phyloP scores from a whole-genome alignment of 1,140 invertebrate species.

The Drosophila grimshawi region DNA sequence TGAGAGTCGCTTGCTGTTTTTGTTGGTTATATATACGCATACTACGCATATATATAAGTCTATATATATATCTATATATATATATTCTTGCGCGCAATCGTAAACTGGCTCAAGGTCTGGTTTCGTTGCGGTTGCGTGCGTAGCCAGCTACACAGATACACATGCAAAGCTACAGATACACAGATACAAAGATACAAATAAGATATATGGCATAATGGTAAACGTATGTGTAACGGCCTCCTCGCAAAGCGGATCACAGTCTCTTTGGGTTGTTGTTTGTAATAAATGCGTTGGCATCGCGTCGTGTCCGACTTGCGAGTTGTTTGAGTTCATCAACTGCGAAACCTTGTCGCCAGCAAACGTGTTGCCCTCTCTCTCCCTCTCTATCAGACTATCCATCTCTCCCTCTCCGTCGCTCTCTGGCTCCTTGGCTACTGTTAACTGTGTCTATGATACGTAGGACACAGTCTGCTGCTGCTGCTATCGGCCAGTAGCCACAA shows the following conservation, averaged over 20 bases:
- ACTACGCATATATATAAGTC: no score
- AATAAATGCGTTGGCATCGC: slow-evolving; percentile 70
- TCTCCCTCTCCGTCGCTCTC: neutral
- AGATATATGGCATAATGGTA: slow-evolving; percentile 53
- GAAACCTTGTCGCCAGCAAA: slow-evolving; percentile 72
- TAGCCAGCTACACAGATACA: slow-evolving; percentile 43
- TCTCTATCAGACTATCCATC: neutral
- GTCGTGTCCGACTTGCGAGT: slow-evolving; percentile 41
- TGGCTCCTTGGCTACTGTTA: slow-evolving; percentile 55
- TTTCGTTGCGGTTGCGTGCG: slow-evolving; percentile 57
- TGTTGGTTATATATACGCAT: neutral
- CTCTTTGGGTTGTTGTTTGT: slow-evolving; percentile 54
- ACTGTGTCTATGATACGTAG: slow-evolving; percentile 23
- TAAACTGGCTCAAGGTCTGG: slow-evolving; percentile 81
- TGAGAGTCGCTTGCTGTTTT: slow-evolving; percentile 35
- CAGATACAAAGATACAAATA: slow-evolving; percentile 34
- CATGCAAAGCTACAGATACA: slow-evolving; percentile 33
- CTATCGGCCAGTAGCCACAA: slow-evolving; percentile 66
- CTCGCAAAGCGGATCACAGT: slow-evolving; percentile 68
- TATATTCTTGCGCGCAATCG: slow-evolving; percentile 65
- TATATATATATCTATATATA: no score
- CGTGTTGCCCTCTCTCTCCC: slow-evolving; percentile 47
- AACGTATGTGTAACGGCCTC: slow-evolving; percentile 52
- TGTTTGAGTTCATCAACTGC: slow-evolving; percentile 79
- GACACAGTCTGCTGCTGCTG: slow-evolving; percentile 20